Evolutionary conservation across 2,888 invertebrate genomes (phyloP).

Genomic region (Scaptomyza caliginosa): DNA sequence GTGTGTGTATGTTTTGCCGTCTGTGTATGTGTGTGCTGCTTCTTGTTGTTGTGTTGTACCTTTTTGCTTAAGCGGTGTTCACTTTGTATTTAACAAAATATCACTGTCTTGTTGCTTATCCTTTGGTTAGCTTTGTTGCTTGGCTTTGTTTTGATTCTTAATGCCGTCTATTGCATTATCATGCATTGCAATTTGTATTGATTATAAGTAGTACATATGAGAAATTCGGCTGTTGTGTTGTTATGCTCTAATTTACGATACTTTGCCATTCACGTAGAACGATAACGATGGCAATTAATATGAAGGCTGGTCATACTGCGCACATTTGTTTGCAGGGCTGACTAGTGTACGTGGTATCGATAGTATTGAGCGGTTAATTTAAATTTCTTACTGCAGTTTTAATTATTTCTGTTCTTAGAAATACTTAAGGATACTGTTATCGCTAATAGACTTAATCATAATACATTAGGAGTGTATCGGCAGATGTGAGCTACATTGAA

Average conservation of each 20-base stretch:
- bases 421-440: too few relatives aligned
- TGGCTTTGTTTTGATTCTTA: slow-evolving; percentile 25
- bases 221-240: slow-evolving; percentile 43
- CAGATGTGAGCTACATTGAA: not conserved
- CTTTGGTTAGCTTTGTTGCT: slow-evolving; percentile 24
- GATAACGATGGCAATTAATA: slow-evolving; percentile 2
- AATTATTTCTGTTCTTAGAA: too few relatives aligned
- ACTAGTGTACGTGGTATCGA: slow-evolving; percentile 1
- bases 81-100: slow-evolving; percentile 23
- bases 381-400: not conserved
- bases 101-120: slow-evolving; percentile 13
- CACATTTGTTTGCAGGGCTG: not conserved
- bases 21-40: slow-evolving; percentile 28
- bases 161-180: slow-evolving; percentile 42
- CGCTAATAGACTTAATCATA: not conserved
- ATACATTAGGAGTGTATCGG: not conserved
- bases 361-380: not conserved
- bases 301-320: slow-evolving; percentile 12
- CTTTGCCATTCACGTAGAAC: slow-evolving; percentile 37
- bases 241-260: slow-evolving; percentile 37
- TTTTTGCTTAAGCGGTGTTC: slow-evolving; percentile 56
- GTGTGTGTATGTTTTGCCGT: slow-evolving; percentile 44
- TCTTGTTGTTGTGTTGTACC: slow-evolving; percentile 58
- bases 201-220: slow-evolving; percentile 50
- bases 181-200: slow-evolving; percentile 68